Evolutionary conservation across 2,888 invertebrate species (phyloP), one percentile per base, ranked within the genome.

Genomic region (Melieria picta): DNA sequence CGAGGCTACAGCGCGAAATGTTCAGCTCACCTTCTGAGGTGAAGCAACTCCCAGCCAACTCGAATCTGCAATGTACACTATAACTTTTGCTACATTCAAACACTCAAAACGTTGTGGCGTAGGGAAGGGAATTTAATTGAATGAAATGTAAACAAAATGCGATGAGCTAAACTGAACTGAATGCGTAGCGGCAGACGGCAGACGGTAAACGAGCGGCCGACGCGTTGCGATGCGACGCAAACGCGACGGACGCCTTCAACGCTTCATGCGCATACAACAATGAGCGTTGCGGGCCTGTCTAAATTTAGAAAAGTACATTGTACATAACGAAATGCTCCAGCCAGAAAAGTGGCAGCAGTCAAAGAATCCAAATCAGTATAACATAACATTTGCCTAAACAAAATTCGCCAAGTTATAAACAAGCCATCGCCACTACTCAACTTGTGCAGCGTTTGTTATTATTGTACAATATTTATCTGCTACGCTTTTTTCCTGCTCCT

Each of bases 91-190:
- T 30, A 30, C 30, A 30, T 30, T 30, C 30, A 30, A 30, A 30
- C 30, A 30, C 30, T 30, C 30, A 30, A 30, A 30, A 30, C 30
- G 30, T 30, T 30, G 30, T 30, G 30, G 30, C 3, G 7, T 48
- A 46, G 66, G 43, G 45, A 58, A 67, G 71, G 67, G 70, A 72
- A 70, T 72, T 64, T 62, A 74, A 72, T 72, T 72, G 72, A 72
- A 72, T 74, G 66, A 70, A 67, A 70, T 74, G 69, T 74, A 74
- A 74, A 74, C 74, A 74, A 70, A 72, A 55, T 64, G 64, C 65
- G 60, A 55, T 72, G 72, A 72, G 56, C 67, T 68, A 45, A 66
- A 66, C 57, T 46, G 30, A n/a, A 13, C 11, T 46, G 57, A 13
- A 56, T 56, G 65, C 11, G n/a, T 10, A 55, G 13, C 46, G n/a